Evolutionary conservation across 2,113 vertebrate genomes (phyloP).

Genomic region (Opisthocomus hoazin): DNA sequence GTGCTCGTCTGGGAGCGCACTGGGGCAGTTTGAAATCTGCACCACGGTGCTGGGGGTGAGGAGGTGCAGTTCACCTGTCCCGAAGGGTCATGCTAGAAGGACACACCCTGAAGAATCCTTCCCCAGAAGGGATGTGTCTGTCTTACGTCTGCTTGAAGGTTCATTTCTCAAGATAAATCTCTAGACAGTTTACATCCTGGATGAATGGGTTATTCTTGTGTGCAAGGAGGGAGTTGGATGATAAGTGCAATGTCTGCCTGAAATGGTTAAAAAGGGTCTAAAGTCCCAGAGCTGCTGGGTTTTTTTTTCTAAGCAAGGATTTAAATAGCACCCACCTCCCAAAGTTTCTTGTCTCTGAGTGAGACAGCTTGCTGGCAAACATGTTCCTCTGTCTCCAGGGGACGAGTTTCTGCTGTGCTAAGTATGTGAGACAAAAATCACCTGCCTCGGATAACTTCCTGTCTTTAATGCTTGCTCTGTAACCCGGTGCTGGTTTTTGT

Average conservation of each 20-base stretch:
- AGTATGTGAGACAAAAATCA: background rate
- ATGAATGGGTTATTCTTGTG: background rate
- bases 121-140: background rate
- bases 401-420: background rate
- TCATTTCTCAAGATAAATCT: background rate
- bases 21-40: background rate
- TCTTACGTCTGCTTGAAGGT: background rate
- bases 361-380: background rate
- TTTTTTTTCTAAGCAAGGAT: background rate
- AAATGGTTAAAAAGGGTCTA: background rate
- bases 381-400: background rate
- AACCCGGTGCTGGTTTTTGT: background rate
- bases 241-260: background rate
- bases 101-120: background rate
- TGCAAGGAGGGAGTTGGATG: background rate
- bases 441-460: background rate
- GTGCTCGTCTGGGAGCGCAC: background rate
- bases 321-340: background rate
- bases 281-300: background rate
- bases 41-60: background rate
- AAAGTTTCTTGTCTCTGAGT: background rate
- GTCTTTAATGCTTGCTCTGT: background rate
- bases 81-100: background rate
- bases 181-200: rapidly evolving
- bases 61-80: background rate